Evolutionary conservation across 1,140 invertebrate genomes (phyloP).

Genomic region (Proales similis): DNA sequence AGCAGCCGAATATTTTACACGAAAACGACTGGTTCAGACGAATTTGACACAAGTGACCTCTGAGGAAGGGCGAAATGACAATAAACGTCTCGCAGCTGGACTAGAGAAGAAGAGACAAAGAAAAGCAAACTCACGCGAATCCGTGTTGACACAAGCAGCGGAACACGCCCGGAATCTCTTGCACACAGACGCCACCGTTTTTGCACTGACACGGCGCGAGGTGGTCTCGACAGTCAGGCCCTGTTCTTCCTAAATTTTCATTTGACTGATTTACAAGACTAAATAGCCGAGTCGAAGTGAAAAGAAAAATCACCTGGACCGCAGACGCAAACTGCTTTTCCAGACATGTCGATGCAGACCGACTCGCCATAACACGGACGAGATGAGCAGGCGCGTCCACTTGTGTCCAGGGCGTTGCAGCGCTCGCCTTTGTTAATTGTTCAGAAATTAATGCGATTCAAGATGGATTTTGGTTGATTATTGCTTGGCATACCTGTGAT

Average conservation of each 20-base stretch:
- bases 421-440: constrained; percentile 10
- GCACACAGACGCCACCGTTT: constrained; percentile 19
- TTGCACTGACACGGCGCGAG: constrained; percentile 31
- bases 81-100: neutral
- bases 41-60: constrained; percentile 23
- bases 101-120: neutral
- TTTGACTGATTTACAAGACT: too few relatives aligned
- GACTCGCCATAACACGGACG: constrained; percentile 32
- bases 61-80: too few relatives aligned
- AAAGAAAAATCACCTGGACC: too few relatives aligned
- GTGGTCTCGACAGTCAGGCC: constrained; percentile 19
- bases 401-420: constrained; percentile 23
- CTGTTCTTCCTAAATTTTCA: too few relatives aligned
- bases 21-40: constrained; percentile 8
- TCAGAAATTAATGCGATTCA: neutral
- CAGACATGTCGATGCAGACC: constrained; percentile 4
- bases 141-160: constrained; percentile 5
- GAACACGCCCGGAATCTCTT: constrained; percentile 2
- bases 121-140: constrained; percentile 6
- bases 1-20: constrained; percentile 28
- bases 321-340: constrained; percentile 33
- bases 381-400: constrained; percentile 8
- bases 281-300: too few relatives aligned
- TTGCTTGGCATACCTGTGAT: neutral
- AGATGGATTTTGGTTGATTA: neutral